Evolutionary conservation across 2,113 vertebrate species (phyloP), one percentile per base, ranked within the genome.

Genomic region (Sula dactylatra): DNA sequence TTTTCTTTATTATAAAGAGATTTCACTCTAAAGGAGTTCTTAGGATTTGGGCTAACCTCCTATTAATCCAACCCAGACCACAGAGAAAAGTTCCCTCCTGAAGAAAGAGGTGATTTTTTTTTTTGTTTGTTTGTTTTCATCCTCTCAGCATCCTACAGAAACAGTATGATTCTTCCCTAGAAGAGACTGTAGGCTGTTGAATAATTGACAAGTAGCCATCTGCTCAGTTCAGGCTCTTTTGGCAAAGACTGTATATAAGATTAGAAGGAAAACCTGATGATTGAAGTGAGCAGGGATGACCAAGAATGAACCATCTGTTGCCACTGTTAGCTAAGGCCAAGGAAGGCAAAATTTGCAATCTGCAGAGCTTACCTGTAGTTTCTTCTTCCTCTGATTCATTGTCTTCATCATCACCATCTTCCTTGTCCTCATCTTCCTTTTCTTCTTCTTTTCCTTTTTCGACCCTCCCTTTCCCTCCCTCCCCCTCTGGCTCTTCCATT

Each of bases 371-470:
- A 99, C 99, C 99, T 98, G 99, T 99, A 47, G 98, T 98, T 97
- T 99, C 99, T 91, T 99, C 99, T 14, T 98, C 98, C 88, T 98
- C 98, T 10, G 98, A 98, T 90, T 99, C 98, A 42, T 70, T 99
- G 96, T 98, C 97, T 93, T 86, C 97, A 87, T 95, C 97, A 31
- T 95, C 98, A 77, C 96, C 98, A 89, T 95, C 98, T 93, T 70
- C 98, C 65, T 97, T 98, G 90, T 96, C 92, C 22, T 97, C 95
- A 9, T 96, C 97, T 4, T 98, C 97, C 26, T 96, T 90, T 9
- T 98, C 96, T 9, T 97, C 97, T 61, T 98, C 97, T 20, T 96
- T 97, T 81, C 94, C 89, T 94, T 97, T 97, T 58, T 93, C 89
- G 2, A 55, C 62, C 42, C 87, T 96, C 52, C 95, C 95, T 91